A percentile compares a stretch with the other conserved stretches of the same genome.
Evolutionary conservation across 2,888 invertebrate species (phyloP).

Genomic region (Apodemia duryi): DNA sequence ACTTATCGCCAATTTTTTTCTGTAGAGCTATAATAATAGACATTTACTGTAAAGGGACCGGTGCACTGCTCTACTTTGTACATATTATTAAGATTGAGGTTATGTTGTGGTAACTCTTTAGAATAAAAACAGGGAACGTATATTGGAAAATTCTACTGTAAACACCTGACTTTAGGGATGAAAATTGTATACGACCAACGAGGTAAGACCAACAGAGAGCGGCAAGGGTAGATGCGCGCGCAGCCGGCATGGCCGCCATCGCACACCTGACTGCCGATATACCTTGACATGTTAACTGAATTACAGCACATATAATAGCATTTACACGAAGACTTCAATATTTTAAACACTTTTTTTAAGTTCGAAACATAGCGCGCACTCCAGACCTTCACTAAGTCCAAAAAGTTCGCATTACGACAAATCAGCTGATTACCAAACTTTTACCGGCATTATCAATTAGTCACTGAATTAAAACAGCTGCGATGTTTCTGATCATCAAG

Average conservation of each 20-base stretch:
- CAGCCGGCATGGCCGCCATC: conserved; percentile 72
- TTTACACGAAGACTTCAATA: conserved; percentile 39
- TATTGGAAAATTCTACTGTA: conserved; percentile 51
- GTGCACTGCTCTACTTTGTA: conserved; percentile 52
- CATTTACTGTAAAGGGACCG: conserved; percentile 53
- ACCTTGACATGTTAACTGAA: conserved; percentile 62
- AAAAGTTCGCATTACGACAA: conserved; percentile 51
- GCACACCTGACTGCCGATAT: conserved; percentile 72
- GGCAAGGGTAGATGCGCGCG: conserved; percentile 69
- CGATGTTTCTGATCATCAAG: conserved; percentile 36
- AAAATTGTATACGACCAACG: conserved; percentile 49
- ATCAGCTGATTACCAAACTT: conserved; percentile 77
- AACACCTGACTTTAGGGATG: conserved; percentile 51
- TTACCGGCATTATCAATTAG: conserved; percentile 59
- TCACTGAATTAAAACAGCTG: conserved; percentile 54
- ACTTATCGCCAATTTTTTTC: conserved; percentile 57
- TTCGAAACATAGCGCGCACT: conserved; percentile 42
- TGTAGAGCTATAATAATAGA: conserved; percentile 34
- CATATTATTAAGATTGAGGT: conserved; percentile 61
- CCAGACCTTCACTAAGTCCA: conserved; percentile 42
- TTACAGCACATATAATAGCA: conserved; percentile 50
- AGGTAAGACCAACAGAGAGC: conserved; percentile 49
- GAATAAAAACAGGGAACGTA: conserved; percentile 57
- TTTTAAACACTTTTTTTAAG: conserved; percentile 40
- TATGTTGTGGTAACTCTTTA: conserved; percentile 76